Evolutionary conservation across 2,888 invertebrate species (phyloP).

Genomic region (Cerceris ruficornis): DNA sequence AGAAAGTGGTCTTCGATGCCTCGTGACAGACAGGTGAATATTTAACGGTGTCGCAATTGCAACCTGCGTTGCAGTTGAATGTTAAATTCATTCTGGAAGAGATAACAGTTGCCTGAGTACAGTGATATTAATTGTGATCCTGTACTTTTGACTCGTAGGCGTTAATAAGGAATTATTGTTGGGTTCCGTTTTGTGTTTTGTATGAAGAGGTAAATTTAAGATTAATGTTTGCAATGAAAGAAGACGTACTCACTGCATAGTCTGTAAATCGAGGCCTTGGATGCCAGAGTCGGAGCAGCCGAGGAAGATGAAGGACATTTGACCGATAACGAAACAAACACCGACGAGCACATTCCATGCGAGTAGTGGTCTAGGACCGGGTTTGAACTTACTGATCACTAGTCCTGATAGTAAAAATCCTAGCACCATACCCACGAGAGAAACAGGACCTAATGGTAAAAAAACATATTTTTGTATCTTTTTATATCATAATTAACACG

Average conservation of each 20-base stretch:
- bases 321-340: conserved; percentile 82
- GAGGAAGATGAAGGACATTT: conserved; percentile 83
- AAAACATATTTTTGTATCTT: neutral
- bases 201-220: neutral
- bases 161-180: neutral
- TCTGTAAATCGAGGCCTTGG: conserved; percentile 76
- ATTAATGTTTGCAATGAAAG: neutral
- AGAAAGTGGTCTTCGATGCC: conserved; percentile 84
- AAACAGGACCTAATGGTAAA: conserved; percentile 82
- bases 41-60: conserved; percentile 84
- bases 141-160: neutral
- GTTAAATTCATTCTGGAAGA: conserved; percentile 83
- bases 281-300: conserved; percentile 82
- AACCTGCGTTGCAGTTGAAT: conserved; percentile 84
- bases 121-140: neutral
- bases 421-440: conserved; percentile 84
- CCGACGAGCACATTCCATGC: conserved; percentile 86
- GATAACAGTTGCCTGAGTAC: neutral
- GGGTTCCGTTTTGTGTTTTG: neutral
- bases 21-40: conserved; percentile 87
- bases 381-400: conserved; percentile 85
- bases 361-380: conserved; percentile 84
- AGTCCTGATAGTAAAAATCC: conserved; percentile 85
- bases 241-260: conserved; percentile 74
- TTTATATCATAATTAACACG: neutral